Conservation (phyloP, 2,888 invertebrate species). For the Eretmocerus hayati region DNA sequence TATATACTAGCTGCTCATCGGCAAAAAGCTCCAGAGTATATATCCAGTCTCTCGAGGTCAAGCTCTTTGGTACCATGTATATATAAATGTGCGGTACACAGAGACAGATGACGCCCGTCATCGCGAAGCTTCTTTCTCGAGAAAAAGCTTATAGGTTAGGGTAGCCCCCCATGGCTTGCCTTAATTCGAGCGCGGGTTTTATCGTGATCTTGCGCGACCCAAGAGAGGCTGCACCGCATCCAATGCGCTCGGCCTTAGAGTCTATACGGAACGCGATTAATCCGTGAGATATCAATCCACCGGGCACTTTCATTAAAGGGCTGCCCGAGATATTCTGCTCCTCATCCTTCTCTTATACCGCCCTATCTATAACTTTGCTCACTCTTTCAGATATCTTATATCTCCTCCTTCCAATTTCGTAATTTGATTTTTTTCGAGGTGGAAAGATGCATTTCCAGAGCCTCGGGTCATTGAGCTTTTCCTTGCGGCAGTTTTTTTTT, state of each 20-base stretch:
- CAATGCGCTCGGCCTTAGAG: background rate
- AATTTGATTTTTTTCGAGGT: no score
- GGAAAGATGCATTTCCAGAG: no score
- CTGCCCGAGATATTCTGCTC: background rate
- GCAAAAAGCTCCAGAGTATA: no score
- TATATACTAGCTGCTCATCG: no score
- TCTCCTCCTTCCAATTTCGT: background rate
- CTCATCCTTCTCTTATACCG: background rate
- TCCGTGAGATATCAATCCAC: slow-evolving; percentile 19
- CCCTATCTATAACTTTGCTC: background rate
- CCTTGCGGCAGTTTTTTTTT: no score
- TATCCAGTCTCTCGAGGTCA: slow-evolving; percentile 2
- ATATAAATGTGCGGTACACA: no score
- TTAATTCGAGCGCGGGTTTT: slow-evolving; percentile 20
- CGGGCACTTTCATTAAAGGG: slow-evolving; percentile 15
- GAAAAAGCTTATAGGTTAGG: slow-evolving; percentile 5
- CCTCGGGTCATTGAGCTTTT: no score
- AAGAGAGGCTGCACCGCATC: no score
- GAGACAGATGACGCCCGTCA: slow-evolving; percentile 19
- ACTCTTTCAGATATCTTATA: no score
- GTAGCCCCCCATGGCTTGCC: slow-evolving; percentile 22
- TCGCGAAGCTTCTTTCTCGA: slow-evolving; percentile 1
- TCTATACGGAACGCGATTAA: slow-evolving; percentile 19
- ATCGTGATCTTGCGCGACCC: slow-evolving; percentile 16
- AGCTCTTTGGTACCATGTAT: no score